phyloP scores from a whole-genome alignment of 2,888 invertebrate species.

The Phortica okadai region DNA sequence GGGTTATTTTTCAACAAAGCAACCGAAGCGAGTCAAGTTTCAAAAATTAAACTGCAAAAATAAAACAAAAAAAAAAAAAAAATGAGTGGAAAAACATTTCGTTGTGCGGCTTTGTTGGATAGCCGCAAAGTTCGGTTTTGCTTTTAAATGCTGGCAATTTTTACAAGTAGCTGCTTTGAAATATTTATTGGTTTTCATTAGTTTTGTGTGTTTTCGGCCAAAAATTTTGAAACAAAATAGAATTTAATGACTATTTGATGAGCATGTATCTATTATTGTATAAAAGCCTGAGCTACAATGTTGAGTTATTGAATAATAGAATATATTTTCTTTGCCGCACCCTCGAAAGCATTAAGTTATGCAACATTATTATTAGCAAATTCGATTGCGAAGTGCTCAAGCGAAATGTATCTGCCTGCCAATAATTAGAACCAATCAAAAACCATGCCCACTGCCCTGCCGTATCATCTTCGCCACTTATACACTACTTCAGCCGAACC shows the following conservation, averaged over 20 bases:
- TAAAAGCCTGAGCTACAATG: too few species aligned
- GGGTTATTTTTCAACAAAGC: conserved; percentile 41
- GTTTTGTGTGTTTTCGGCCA: neutral
- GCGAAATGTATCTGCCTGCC: too few species aligned
- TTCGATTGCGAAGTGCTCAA: neutral
- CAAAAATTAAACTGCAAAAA: conserved; percentile 35
- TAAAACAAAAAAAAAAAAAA: too few species aligned
- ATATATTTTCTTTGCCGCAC: too few species aligned
- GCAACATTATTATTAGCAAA: neutral
- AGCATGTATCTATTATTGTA: too few species aligned
- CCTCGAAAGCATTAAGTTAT: neutral
- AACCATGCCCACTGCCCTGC: conserved; percentile 38
- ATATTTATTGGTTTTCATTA: neutral
- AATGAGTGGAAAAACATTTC: conserved; percentile 17
- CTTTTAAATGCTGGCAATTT: conserved; percentile 11
- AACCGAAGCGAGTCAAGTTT: conserved; percentile 36
- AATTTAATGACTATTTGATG: too few species aligned
- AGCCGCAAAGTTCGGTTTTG: conserved; percentile 3
- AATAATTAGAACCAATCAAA: conserved; percentile 22
- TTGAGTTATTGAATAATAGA: too few species aligned
- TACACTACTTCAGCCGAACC: neutral
- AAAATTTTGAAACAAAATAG: neutral
- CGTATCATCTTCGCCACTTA: conserved; percentile 33
- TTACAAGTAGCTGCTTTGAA: neutral
- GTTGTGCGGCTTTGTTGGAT: conserved; percentile 27